Percentiles rank a stretch among this genome's conserved stretches.
Conservation (phyloP, 2,797 vertebrate species). For the Fundulus diaphanus region DNA sequence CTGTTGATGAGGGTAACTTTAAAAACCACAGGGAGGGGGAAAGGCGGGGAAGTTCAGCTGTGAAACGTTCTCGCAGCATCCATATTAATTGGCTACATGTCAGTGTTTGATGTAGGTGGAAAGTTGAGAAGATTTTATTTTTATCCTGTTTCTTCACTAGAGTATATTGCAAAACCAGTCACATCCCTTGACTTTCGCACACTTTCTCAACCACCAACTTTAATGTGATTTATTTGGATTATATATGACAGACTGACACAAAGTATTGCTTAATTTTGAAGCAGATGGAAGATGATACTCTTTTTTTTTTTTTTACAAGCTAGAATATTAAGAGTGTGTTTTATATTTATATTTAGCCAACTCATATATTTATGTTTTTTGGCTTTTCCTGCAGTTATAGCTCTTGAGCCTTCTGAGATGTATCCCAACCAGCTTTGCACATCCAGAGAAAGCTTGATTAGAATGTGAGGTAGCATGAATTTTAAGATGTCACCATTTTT, state of each 20-base stretch:
- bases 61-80: constrained; percentile 32
- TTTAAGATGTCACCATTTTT: neutral
- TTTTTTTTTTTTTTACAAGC: neutral
- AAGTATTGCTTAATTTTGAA: neutral
- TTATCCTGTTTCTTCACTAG: neutral
- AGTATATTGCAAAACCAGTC: neutral
- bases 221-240: neutral
- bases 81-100: constrained; percentile 22
- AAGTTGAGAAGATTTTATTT: neutral
- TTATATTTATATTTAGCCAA: neutral
- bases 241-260: neutral
- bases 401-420: neutral
- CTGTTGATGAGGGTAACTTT: constrained; percentile 56
- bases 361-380: neutral
- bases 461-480: neutral
- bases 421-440: neutral
- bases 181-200: neutral
- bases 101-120: constrained; percentile 10
- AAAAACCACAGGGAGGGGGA: constrained; percentile 24
- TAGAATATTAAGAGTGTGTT: neutral
- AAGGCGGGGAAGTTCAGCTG: constrained; percentile 16
- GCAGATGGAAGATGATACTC: neutral
- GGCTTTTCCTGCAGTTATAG: neutral
- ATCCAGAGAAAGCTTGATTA: neutral
- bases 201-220: neutral